phyloP scores from a whole-genome alignment of 2,888 invertebrate genomes.

The Falcaria lacertinaria region DNA sequence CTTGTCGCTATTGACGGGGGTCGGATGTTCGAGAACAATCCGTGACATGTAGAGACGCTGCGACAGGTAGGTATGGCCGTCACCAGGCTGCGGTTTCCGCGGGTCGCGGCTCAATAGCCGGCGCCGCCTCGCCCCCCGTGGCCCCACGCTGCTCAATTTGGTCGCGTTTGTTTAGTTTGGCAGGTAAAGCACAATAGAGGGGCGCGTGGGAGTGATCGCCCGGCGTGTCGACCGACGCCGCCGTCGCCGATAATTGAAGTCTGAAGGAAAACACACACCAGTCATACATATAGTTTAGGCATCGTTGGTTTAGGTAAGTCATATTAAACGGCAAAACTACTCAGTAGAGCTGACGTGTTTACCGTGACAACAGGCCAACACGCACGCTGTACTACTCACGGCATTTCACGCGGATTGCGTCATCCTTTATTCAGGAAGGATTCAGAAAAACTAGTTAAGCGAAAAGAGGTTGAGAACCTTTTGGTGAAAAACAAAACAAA shows the following conservation, averaged over 20 bases:
- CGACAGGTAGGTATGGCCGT: constrained; percentile 23
- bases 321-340: not conserved
- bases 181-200: constrained; percentile 59
- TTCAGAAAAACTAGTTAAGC: not conserved
- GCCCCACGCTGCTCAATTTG: constrained; percentile 20
- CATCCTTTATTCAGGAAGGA: not conserved
- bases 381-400: not conserved
- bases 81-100: constrained; percentile 47
- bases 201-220: constrained; percentile 21
- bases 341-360: constrained; percentile 1
- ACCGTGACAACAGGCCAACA: not conserved
- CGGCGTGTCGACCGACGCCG: constrained; percentile 38
- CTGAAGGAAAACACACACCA: constrained; percentile 30
- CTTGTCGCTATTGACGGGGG: constrained; percentile 45
- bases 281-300: not conserved
- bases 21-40: constrained; percentile 35
- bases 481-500: no score
- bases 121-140: constrained; percentile 12
- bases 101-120: constrained; percentile 43
- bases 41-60: constrained; percentile 21
- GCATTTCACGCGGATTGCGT: no score
- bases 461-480: no score
- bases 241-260: constrained; percentile 37
- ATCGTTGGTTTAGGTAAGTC: not conserved
- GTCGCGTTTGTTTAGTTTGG: constrained; percentile 58